These are phyloP conservation scores for Gymnothorax reevesii DNA, from an alignment of 2,797 vertebrate genomes.

Conservation along the genomic window DNA sequence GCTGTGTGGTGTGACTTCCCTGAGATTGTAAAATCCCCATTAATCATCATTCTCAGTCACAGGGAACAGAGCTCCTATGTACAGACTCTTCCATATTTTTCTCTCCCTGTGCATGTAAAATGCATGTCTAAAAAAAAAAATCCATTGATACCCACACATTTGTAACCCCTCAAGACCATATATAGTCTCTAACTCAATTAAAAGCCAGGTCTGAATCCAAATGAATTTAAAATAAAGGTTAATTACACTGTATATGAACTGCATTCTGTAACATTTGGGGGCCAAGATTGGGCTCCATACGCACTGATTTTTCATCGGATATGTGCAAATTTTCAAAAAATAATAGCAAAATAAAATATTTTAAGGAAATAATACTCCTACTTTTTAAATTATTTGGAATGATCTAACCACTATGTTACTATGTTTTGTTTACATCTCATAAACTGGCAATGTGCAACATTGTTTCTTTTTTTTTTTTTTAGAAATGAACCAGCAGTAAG, in stretches of 20 bases:
- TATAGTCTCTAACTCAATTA: too few species aligned
- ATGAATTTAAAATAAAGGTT: too few species aligned
- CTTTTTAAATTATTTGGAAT: background rate
- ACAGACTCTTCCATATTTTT: background rate
- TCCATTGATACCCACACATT: background rate
- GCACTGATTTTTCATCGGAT: too few species aligned
- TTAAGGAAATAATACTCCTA: background rate
- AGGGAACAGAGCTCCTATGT: constrained; percentile 23
- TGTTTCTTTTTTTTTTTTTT: too few species aligned
- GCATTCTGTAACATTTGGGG: too few species aligned
- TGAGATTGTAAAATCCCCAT: constrained; percentile 49
- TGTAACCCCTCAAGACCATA: too few species aligned
- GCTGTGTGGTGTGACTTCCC: constrained; percentile 48
- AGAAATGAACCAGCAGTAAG: background rate
- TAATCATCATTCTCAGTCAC: constrained; percentile 52
- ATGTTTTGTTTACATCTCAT: background rate
- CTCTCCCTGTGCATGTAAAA: background rate
- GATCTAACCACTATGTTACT: background rate
- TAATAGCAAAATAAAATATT: background rate
- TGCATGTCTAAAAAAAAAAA: background rate
- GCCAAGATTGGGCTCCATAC: too few species aligned
- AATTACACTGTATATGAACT: too few species aligned
- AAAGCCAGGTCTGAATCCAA: background rate
- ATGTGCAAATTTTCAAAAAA: background rate
- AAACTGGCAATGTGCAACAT: background rate